These are phyloP conservation scores for Archivesica marissinica DNA, from an alignment of 1,140 invertebrate species.

Conservation along the genomic window DNA sequence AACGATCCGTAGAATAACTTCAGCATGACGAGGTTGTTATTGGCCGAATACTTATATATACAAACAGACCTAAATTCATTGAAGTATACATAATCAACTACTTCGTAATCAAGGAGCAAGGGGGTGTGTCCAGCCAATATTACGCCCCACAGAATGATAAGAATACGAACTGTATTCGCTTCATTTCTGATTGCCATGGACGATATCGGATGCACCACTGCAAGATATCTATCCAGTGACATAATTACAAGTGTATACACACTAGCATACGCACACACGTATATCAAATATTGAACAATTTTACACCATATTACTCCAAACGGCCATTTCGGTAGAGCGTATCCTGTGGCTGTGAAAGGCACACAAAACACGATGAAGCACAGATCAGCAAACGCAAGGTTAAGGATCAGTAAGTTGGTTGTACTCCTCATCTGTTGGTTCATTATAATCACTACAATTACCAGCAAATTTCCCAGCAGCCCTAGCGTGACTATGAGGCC, in stretches of 20 bases:
- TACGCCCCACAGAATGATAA: slow-evolving; percentile 90
- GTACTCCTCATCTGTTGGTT: slow-evolving; percentile 97
- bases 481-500: slow-evolving; percentile 94
- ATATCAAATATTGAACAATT: slow-evolving; percentile 89
- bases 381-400: slow-evolving; percentile 94
- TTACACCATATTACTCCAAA: slow-evolving; percentile 96
- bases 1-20: slow-evolving; percentile 82
- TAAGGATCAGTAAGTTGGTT: slow-evolving; percentile 95
- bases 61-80: slow-evolving; percentile 82
- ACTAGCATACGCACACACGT: slow-evolving; percentile 95
- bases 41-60: slow-evolving; percentile 60
- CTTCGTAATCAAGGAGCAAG: slow-evolving; percentile 91
- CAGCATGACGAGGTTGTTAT: background rate
- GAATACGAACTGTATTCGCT: slow-evolving; percentile 90
- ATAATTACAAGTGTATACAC: slow-evolving; percentile 98
- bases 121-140: slow-evolving; percentile 91
- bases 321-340: slow-evolving; percentile 88
- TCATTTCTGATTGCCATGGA: slow-evolving; percentile 95
- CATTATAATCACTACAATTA: slow-evolving; percentile 92
- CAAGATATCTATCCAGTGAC: slow-evolving; percentile 97
- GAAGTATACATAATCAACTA: slow-evolving; percentile 86
- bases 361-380: slow-evolving; percentile 98
- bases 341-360: slow-evolving; percentile 86
- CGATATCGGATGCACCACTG: slow-evolving; percentile 96
- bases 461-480: slow-evolving; percentile 93